These are phyloP conservation scores for Bettongia penicillata DNA, from an alignment of 2,113 vertebrate genomes.

Conservation along the genomic window DNA sequence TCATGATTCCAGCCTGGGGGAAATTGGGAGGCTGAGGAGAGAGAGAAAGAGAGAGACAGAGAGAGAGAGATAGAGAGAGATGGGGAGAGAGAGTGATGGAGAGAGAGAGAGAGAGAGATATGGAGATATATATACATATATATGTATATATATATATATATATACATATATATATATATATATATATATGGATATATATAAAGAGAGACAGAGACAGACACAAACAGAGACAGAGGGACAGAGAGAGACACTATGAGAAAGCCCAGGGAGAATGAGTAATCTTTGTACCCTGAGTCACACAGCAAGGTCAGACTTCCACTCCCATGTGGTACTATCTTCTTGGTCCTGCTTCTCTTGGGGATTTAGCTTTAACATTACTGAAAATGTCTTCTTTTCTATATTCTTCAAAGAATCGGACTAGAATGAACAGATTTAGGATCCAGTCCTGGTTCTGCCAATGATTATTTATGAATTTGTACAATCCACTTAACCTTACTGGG, in stretches of 20 bases:
- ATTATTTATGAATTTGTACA: neutral
- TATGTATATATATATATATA: too few species aligned
- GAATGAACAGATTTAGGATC: neutral
- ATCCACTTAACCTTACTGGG: neutral
- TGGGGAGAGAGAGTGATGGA: neutral
- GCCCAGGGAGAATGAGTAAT: neutral
- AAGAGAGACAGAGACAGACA: neutral
- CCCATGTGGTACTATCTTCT: neutral
- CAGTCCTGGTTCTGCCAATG: neutral
- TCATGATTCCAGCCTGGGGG: too few species aligned
- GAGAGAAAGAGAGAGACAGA: fast-evolving
- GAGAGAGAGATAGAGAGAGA: neutral
- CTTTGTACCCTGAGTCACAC: neutral
- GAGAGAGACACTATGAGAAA: neutral
- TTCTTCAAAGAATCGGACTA: neutral
- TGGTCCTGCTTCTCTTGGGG: neutral
- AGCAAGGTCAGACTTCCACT: neutral
- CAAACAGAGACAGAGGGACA: too few species aligned
- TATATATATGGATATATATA: too few species aligned
- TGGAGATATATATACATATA: too few species aligned
- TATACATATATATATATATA: too few species aligned
- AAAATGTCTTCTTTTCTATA: neutral
- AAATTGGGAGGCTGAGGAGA: too few species aligned
- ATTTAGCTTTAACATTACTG: neutral
- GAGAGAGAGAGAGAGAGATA: neutral